phyloP scores from a whole-genome alignment of 2,113 vertebrate genomes.

The Canis aureus region DNA sequence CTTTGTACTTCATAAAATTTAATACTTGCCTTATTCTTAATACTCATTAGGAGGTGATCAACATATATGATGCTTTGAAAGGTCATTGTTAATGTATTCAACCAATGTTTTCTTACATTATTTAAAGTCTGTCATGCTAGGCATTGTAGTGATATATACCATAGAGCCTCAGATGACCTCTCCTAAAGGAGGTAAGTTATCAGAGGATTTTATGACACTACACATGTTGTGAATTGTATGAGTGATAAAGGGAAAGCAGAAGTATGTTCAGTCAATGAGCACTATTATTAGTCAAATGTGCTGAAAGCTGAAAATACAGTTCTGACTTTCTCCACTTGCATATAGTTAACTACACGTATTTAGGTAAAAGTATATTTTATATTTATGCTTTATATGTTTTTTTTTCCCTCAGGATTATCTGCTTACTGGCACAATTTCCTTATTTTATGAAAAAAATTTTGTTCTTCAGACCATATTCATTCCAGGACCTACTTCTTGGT shows the following conservation, averaged over 20 bases:
- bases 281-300: not conserved
- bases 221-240: not conserved
- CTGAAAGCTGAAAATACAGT: not conserved
- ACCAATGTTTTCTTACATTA: not conserved
- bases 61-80: not conserved
- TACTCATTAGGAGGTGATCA: not conserved
- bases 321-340: not conserved
- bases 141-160: not conserved
- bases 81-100: not conserved
- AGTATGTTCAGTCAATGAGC: not conserved
- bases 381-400: not conserved
- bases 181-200: not conserved
- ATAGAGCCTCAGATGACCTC: fast-evolving
- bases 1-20: not conserved
- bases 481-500: not conserved
- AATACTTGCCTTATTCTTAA: not conserved
- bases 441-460: not conserved
- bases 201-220: not conserved
- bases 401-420: not conserved
- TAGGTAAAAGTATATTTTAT: not conserved
- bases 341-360: not conserved
- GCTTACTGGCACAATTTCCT: not conserved
- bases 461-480: not conserved
- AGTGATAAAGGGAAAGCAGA: not conserved
- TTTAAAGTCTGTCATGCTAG: not conserved